Percentiles rank a stretch among this genome's conserved stretches.
Evolutionary conservation across 1,140 invertebrate species (phyloP).

Genomic region (Drosophila sp.): DNA sequence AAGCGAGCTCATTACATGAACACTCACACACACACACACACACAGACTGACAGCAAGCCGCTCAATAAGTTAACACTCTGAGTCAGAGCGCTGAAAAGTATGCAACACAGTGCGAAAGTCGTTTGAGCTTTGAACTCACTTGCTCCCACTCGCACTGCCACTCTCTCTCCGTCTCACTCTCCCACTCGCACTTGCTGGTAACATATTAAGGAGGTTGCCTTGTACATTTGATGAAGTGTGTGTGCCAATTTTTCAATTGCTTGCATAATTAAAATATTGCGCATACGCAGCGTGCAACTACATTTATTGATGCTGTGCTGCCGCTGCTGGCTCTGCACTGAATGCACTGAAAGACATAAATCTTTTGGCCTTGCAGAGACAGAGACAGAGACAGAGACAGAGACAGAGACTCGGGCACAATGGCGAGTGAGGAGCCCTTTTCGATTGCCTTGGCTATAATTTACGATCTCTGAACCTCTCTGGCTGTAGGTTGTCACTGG

Average conservation of each 20-base stretch:
- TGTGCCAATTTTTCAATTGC: slow-evolving; percentile 57
- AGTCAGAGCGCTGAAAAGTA: slow-evolving; percentile 40
- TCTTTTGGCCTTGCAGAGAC: slow-evolving; percentile 44
- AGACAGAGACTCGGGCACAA: slow-evolving; percentile 21
- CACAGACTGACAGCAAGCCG: slow-evolving; percentile 12
- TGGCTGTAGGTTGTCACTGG: slow-evolving; percentile 26
- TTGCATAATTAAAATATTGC: slow-evolving; percentile 65
- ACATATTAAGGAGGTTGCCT: slow-evolving; percentile 30
- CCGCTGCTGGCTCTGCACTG: slow-evolving; percentile 7
- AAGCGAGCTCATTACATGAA: slow-evolving; percentile 42
- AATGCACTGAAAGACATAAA: slow-evolving; percentile 51
- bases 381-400: too few species aligned
- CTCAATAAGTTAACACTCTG: slow-evolving; percentile 42
- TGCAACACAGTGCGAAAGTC: slow-evolving; percentile 34
- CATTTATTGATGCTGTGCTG: slow-evolving; percentile 58
- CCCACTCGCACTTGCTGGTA: slow-evolving; percentile 6
- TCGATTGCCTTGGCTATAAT: slow-evolving; percentile 51
- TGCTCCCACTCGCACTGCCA: slow-evolving; percentile 10
- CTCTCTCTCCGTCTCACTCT: too few species aligned
- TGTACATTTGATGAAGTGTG: neutral
- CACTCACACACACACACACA: slow-evolving; percentile 16
- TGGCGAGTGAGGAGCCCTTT: slow-evolving; percentile 32
- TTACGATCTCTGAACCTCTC: slow-evolving; percentile 44
- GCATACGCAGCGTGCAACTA: slow-evolving; percentile 59
- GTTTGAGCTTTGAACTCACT: slow-evolving; percentile 44